phyloP scores from a whole-genome alignment of 2,888 invertebrate species.

The Conomelus anceps region DNA sequence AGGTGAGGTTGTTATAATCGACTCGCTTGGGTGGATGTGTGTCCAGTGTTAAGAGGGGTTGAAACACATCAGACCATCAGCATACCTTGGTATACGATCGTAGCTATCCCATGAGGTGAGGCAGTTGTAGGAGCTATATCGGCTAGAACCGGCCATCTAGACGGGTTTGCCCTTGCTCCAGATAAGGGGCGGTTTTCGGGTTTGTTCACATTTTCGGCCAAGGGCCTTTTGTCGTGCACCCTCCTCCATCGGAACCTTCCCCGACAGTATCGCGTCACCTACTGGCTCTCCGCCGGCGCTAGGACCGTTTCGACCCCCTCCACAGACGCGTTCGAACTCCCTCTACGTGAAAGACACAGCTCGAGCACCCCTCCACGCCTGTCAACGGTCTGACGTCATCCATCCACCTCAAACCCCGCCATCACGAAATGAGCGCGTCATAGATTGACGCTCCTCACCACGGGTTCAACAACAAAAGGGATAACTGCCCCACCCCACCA shows the following conservation, averaged over 20 bases:
- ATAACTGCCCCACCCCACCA: not conserved
- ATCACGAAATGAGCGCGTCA: too few relatives aligned
- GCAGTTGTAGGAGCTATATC: conserved; percentile 84
- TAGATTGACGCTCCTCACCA: not conserved
- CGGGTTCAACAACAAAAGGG: too few relatives aligned
- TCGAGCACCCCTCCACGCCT: not conserved
- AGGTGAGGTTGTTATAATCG: not conserved
- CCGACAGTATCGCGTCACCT: not conserved
- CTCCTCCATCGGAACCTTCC: not conserved
- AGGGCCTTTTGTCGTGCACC: not conserved
- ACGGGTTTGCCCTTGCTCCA: too few relatives aligned
- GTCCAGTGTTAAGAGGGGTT: not conserved
- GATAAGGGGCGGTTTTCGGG: not conserved
- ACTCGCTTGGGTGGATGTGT: not conserved
- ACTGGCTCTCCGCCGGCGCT: not conserved
- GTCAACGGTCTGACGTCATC: not conserved
- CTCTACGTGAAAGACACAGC: not conserved
- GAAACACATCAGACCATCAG: not conserved
- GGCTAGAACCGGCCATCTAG: conserved; percentile 50
- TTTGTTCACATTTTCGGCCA: conserved; percentile 4
- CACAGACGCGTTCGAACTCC: not conserved
- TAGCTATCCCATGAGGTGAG: conserved; percentile 87
- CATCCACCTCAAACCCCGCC: not conserved
- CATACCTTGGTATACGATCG: conserved; percentile 83
- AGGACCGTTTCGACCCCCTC: not conserved